Percentiles rank a stretch among this genome's conserved stretches.
These are phyloP conservation scores for Prostheceraeus crozeri DNA, from an alignment of 2,888 invertebrate genomes.

Conservation along the genomic window DNA sequence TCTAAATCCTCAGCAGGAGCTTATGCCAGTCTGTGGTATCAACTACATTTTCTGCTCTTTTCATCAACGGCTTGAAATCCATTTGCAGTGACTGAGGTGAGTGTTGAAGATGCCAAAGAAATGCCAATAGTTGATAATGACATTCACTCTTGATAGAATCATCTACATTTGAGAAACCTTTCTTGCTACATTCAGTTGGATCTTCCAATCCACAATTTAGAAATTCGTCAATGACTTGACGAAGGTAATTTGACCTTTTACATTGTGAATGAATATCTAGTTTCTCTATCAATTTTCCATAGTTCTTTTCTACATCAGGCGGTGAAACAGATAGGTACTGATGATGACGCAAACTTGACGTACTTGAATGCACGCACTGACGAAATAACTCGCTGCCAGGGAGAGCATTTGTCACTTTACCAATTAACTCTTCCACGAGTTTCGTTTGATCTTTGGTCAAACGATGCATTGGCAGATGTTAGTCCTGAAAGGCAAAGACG, in stretches of 20 bases:
- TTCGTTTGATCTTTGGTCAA: not conserved
- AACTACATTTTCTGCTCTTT: no score
- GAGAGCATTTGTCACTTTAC: not conserved
- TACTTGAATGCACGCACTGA: not conserved
- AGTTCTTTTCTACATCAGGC: not conserved
- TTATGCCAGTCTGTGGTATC: slow-evolving; percentile 17
- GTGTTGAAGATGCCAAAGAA: not conserved
- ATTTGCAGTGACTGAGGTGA: slow-evolving; percentile 6
- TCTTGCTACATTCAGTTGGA: no score
- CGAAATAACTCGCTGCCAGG: not conserved
- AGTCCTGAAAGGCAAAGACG: no score
- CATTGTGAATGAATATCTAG: not conserved
- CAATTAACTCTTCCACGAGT: slow-evolving; percentile 4
- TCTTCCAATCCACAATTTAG: not conserved
- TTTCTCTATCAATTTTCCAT: not conserved
- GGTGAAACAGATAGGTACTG: not conserved
- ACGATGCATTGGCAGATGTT: slow-evolving; percentile 5
- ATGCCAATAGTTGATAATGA: not conserved
- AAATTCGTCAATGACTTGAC: not conserved
- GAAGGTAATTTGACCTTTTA: not conserved
- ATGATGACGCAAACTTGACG: not conserved
- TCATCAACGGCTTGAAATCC: not conserved
- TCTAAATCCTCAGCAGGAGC: slow-evolving; percentile 1
- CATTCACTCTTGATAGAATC: no score
- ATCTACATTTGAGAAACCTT: no score